phyloP scores from a whole-genome alignment of 2,888 invertebrate genomes.

The Zygogramma bicolorata region DNA sequence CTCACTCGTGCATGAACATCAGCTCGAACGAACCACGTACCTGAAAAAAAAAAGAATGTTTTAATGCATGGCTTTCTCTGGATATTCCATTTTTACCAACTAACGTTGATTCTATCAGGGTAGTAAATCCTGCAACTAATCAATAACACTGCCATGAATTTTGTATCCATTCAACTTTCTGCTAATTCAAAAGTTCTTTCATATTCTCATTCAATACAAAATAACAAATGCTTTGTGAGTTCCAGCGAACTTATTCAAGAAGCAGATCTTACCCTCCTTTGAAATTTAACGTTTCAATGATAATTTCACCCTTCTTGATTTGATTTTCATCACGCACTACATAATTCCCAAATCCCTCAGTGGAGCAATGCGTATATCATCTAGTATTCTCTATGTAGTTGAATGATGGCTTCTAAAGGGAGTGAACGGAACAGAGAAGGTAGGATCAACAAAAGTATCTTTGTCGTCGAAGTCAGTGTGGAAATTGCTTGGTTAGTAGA shows the following conservation, averaged over 20 bases:
- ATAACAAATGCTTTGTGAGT: not conserved
- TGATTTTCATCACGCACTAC: not conserved
- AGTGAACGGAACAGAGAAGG: no score
- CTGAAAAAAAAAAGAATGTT: conserved; percentile 4
- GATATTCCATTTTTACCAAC: not conserved
- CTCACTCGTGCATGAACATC: not conserved
- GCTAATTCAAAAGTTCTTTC: not conserved
- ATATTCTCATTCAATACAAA: not conserved
- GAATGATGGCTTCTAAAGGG: no score
- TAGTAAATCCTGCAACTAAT: not conserved
- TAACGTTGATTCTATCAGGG: not conserved
- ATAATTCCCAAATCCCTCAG: not conserved
- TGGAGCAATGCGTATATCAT: no score
- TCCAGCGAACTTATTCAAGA: not conserved
- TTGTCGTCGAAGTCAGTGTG: no score
- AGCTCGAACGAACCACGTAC: not conserved
- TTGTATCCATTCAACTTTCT: not conserved
- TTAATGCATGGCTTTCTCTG: not conserved
- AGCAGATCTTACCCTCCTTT: not conserved
- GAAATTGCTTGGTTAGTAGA: no score
- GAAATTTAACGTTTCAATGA: not conserved
- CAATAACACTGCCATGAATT: not conserved
- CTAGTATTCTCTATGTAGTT: no score
- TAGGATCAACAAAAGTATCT: no score
- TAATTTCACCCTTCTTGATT: not conserved